Conservation (phyloP, 1,140 invertebrate species). For the Heliconius hermathena region DNA sequence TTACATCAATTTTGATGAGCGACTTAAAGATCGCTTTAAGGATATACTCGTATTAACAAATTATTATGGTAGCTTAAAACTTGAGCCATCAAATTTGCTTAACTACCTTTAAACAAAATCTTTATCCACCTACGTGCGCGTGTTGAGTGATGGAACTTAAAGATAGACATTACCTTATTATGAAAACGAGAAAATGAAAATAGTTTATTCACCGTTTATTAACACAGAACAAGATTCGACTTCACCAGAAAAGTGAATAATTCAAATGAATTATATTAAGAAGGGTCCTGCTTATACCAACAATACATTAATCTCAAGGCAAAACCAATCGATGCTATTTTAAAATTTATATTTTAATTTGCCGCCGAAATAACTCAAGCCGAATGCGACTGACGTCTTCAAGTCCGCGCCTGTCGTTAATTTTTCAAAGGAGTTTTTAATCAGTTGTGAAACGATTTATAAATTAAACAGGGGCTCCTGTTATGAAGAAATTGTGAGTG, state of each 20-base stretch:
- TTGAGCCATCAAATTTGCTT: too few species aligned
- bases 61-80: too few species aligned
- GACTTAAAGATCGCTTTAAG: too few species aligned
- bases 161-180: neutral
- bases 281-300: neutral
- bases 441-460: constrained; percentile 79
- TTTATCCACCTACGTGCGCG: too few species aligned
- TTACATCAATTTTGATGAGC: too few species aligned
- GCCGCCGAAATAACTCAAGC: constrained; percentile 34
- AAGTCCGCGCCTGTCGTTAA: constrained; percentile 55
- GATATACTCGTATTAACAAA: too few species aligned
- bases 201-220: neutral
- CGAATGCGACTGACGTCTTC: constrained; percentile 48
- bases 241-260: neutral
- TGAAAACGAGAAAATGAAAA: neutral
- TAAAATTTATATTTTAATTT: constrained; percentile 51
- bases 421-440: constrained; percentile 81
- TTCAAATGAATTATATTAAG: neutral
- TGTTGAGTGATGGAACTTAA: neutral
- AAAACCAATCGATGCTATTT: constrained; percentile 36
- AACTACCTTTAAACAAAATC: too few species aligned
- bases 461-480: constrained; percentile 77
- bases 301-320: constrained; percentile 12
- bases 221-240: neutral
- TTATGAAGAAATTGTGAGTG: constrained; percentile 75